Conservation (phyloP, 2,797 vertebrate species). For the Rhinoraja longicauda region DNA sequence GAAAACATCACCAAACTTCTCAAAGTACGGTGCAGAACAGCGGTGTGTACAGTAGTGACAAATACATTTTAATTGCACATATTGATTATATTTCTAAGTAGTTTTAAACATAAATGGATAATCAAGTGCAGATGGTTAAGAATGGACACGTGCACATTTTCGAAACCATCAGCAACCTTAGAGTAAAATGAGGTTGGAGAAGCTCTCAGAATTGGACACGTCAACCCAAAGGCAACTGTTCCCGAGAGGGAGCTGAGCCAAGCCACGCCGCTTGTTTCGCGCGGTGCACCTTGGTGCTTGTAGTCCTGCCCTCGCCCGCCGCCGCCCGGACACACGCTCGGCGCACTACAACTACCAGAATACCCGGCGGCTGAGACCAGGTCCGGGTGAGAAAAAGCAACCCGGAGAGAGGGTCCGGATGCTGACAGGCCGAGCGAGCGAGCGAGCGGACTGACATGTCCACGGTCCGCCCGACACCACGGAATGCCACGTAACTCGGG, state of each 20-base stretch:
- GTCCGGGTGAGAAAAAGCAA: not conserved
- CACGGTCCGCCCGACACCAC: not conserved
- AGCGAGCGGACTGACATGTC: not conserved
- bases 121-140: not conserved
- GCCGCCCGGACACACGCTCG: not conserved
- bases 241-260: not conserved
- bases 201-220: conserved; percentile 22
- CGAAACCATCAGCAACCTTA: not conserved
- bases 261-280: not conserved
- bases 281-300: not conserved
- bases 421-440: not conserved
- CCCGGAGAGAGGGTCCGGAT: not conserved
- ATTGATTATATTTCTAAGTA: not conserved
- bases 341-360: conserved; percentile 50
- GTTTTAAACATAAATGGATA: not conserved
- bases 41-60: not conserved
- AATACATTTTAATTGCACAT: not conserved
- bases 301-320: not conserved
- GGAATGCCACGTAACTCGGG: not conserved
- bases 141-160: not conserved
- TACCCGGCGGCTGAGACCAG: conserved; percentile 38
- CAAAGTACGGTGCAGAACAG: not conserved
- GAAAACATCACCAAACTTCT: not conserved
- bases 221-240: not conserved
- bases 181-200: not conserved